These are phyloP conservation scores for Oryzias melastigma DNA, from an alignment of 2,113 vertebrate species.

Conservation along the genomic window DNA sequence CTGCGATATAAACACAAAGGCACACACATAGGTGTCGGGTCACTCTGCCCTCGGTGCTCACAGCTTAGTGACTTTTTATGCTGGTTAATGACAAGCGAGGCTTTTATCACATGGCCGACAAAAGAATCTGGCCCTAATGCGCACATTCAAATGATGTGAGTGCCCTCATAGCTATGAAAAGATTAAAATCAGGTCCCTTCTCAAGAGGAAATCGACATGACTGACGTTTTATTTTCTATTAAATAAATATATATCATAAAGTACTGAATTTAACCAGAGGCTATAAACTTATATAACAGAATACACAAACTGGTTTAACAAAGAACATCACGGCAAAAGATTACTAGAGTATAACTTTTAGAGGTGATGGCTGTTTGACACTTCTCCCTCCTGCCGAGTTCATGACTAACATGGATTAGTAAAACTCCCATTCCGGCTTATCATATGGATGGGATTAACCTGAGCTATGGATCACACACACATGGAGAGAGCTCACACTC, in stretches of 20 bases:
- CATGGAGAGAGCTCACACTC: conserved; percentile 30
- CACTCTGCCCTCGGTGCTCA: conserved; percentile 64
- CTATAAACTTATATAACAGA: background rate
- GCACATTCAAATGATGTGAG: background rate
- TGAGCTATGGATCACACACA: conserved; percentile 55
- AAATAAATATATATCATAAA: conserved; percentile 1
- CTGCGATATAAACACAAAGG: conserved; percentile 39
- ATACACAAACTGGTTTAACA: conserved; percentile 2
- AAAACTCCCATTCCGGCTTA: conserved; percentile 52
- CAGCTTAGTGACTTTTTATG: conserved; percentile 60
- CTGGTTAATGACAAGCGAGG: conserved; percentile 65
- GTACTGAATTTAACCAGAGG: background rate
- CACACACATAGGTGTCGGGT: conserved; percentile 67
- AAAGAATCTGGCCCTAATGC: conserved; percentile 33
- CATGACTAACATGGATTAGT: conserved; percentile 55
- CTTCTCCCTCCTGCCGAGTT: conserved; percentile 58
- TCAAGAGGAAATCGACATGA: too few relatives aligned
- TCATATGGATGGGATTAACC: conserved; percentile 72
- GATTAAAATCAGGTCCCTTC: background rate
- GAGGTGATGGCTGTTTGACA: conserved; percentile 50
- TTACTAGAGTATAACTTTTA: conserved; percentile 53
- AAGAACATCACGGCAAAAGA: conserved; percentile 9
- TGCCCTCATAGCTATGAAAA: conserved; percentile 5
- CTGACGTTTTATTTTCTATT: background rate
- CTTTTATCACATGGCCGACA: conserved; percentile 61